Base-by-base conservation (phyloP, 2,797 vertebrate species). In the Clarias fuscus region DNA sequence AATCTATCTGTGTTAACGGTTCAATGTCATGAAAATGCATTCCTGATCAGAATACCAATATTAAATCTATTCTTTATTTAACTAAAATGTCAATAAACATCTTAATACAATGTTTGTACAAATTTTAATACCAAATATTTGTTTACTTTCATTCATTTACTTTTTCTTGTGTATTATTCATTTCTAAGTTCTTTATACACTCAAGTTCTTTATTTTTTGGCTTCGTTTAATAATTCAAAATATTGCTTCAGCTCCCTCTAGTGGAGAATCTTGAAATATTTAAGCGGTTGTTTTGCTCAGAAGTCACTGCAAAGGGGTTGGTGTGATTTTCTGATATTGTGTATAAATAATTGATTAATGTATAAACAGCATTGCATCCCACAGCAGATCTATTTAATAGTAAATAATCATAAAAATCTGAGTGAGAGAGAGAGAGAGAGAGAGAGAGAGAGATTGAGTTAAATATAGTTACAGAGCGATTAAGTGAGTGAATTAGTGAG, bases 231-330 rank as follows among this genome's bases (percentile, higher is more conserved):
- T 1, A 22, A 40, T 73, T 1, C 11, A 68, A 40, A 40, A 85
- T 91, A 89, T 91, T 88, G 82, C 91, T 93, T 85, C 92, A 93
- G 95, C 94, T 93, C 95, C 95, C 94, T 91, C 95, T 95, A 18
- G 90, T 93, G 95, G 93, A 73, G 59, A 18, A 75, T 67, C 14
- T 48, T 65, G 7, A 67, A 40, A 59, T 68, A 24, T 33, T 53
- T 67, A 53, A 53, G 17, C 24, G 30, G 22, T 80, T 79, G 14
- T 15, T 24, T 2, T 64, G 14, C 27, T 59, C 59, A 7, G 30
- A 64, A 43, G 77, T 80, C 33, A 62, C 58, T 53, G n/a, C 15
- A 30, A n/a, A 20, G 5, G 13, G 43, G 5, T 65, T 64, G 75
- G 40, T n/a, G n/a, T 48, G 40, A 67, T 53, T 82, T 53, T 15